Evolutionary conservation across 2,113 vertebrate species (phyloP).

Genomic region (Garra rufa): DNA sequence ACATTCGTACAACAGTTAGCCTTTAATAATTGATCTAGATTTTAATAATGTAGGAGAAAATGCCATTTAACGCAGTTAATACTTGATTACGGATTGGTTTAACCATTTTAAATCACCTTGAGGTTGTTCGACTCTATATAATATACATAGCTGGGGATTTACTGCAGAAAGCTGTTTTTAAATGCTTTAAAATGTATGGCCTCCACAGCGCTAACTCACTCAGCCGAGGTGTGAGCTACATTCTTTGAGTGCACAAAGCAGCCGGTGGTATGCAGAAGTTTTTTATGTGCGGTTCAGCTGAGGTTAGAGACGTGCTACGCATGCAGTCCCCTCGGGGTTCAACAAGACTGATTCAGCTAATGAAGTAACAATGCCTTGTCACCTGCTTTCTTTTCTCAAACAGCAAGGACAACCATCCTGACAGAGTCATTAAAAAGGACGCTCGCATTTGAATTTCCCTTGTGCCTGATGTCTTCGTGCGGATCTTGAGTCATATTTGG

Average conservation of each 20-base stretch:
- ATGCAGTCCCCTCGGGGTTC: neutral
- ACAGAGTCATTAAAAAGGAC: conserved; percentile 45
- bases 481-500: neutral
- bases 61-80: neutral
- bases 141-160: neutral
- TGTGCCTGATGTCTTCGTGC: conserved; percentile 27
- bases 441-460: conserved; percentile 20
- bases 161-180: conserved; percentile 7
- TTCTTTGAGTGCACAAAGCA: conserved; percentile 1
- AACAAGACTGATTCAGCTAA: conserved; percentile 44
- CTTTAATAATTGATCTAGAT: conserved; percentile 2
- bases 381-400: conserved; percentile 36
- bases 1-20: neutral
- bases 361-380: conserved; percentile 53
- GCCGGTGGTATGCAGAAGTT: neutral
- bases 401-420: conserved; percentile 40
- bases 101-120: neutral
- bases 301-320: conserved; percentile 8
- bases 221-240: neutral
- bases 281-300: conserved; percentile 28
- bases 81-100: neutral
- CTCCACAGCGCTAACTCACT: neutral
- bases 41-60: neutral
- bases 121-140: neutral
- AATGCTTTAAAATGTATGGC: neutral